Evolutionary conservation across 2,888 invertebrate genomes (phyloP), one percentile per base, ranked within the genome.

Genomic region (Rhamphomyia laevipes): DNA sequence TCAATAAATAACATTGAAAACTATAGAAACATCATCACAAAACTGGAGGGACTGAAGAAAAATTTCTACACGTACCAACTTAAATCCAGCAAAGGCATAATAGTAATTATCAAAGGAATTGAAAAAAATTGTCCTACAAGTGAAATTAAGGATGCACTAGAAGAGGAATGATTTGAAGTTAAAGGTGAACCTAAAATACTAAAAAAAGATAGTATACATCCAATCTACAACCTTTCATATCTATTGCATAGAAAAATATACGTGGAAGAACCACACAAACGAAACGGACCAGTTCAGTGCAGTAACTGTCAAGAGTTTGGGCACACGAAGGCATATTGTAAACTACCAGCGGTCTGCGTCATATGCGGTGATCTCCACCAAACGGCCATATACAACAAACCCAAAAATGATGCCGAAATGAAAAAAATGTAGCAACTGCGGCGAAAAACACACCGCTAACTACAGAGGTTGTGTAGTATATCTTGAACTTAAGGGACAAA

Each of bases 351-450:
- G 6, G 44, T 44, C 15, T 41, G n/a, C 17, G 41, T 41, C n/a
- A 17, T 17, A 15, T 44, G 44, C 31, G 44, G 44, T n/a, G 30
- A 31, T 30, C 30, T 15, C 44, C 44, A 44, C 31, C 6, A 6
- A 44, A 44, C 44, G 30, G 2, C 27, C n/a, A 12, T 17, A 12
- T 44, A 27, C 30, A 21, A 2, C 13, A n/a, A 44, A 23, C 4
- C 17, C 13, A 30, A 44, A n/a, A 44, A 27, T 27, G 31, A 44
- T 31, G 30, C 44, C 4, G 6, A 17, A 6, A 11, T 4, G n/a
- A 44, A 27, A 44, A 44, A 44, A 13, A 30, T n/a, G 44, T 17
- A 44, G 44, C n/a, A 31, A 44, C 12, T 44, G 44, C 30, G n/a
- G 30, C 11, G 30, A 17, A 15, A 44, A 44, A 2, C 31, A 44